Conservation (phyloP, 2,113 vertebrate species). For the Prinia subflava region DNA sequence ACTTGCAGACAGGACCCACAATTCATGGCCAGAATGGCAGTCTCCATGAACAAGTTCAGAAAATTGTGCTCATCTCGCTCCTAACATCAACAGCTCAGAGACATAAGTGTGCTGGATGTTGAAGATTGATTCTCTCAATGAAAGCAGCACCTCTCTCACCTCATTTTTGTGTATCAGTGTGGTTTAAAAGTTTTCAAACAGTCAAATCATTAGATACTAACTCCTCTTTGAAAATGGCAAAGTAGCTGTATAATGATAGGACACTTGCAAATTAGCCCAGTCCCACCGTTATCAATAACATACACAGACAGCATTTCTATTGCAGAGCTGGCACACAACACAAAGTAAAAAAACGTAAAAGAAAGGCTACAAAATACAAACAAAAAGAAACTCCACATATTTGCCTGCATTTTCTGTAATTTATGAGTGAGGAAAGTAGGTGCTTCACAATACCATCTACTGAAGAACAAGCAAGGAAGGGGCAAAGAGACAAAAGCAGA, state of each 20-base stretch:
- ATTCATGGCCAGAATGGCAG: not conserved
- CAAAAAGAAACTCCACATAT: not conserved
- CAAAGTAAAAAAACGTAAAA: not conserved
- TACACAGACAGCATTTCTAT: not conserved
- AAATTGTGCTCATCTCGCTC: not conserved
- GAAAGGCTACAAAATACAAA: not conserved
- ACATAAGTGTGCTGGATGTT: accelerated
- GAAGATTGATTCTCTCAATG: not conserved
- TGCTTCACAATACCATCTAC: not conserved
- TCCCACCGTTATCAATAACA: not conserved
- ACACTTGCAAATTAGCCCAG: not conserved
- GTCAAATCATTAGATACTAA: not conserved
- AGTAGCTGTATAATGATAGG: not conserved
- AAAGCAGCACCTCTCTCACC: not conserved
- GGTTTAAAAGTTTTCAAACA: not conserved
- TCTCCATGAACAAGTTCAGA: not conserved
- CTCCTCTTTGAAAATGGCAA: not conserved
- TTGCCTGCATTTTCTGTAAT: not conserved
- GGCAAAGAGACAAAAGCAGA: not conserved
- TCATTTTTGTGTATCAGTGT: not conserved
- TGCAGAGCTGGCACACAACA: not conserved
- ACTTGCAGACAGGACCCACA: not conserved
- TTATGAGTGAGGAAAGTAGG: not conserved
- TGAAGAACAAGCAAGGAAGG: not conserved
- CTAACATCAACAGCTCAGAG: not conserved